phyloP scores from a whole-genome alignment of 2,888 invertebrate species.

The Sphaerophoria rueppellii region DNA sequence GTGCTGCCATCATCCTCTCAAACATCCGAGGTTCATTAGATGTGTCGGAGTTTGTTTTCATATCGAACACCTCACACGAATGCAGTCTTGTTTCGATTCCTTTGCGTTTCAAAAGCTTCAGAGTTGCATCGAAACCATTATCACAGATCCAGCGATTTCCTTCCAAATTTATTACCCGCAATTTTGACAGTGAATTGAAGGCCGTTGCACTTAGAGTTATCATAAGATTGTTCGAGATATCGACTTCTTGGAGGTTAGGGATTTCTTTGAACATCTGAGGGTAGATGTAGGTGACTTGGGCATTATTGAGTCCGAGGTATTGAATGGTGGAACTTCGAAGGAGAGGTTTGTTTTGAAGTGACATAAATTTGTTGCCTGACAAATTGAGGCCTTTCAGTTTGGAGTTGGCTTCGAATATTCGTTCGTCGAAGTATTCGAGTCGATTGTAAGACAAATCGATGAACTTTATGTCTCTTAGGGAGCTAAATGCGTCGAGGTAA shows the following conservation, averaged over 20 bases:
- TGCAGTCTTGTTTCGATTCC: slow-evolving; percentile 76
- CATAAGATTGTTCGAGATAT: slow-evolving; percentile 86
- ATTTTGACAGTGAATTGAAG: slow-evolving; percentile 82
- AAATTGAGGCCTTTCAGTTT: slow-evolving; percentile 84
- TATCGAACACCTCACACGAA: slow-evolving; percentile 75
- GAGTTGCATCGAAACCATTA: slow-evolving; percentile 77
- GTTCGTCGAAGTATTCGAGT: slow-evolving; percentile 83
- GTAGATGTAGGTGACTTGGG: slow-evolving; percentile 84
- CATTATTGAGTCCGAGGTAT: slow-evolving; percentile 84
- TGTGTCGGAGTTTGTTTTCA: background rate
- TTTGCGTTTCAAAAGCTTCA: slow-evolving; percentile 75
- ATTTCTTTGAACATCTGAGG: slow-evolving; percentile 83
- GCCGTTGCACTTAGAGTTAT: slow-evolving; percentile 83
- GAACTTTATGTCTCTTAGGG: slow-evolving; percentile 83
- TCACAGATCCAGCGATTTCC: slow-evolving; percentile 85
- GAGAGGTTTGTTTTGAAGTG: slow-evolving; percentile 84
- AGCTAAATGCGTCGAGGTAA: slow-evolving; percentile 85
- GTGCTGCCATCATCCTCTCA: slow-evolving; percentile 77
- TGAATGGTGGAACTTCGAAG: slow-evolving; percentile 84
- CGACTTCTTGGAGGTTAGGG: slow-evolving; percentile 84
- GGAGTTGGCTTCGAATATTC: slow-evolving; percentile 84
- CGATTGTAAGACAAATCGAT: slow-evolving; percentile 86
- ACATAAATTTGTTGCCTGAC: slow-evolving; percentile 85
- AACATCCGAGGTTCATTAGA: slow-evolving; percentile 72
- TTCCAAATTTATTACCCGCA: slow-evolving; percentile 83